These are phyloP conservation scores for Lymantria dispar DNA, from an alignment of 2,888 invertebrate species.

Conservation along the genomic window DNA sequence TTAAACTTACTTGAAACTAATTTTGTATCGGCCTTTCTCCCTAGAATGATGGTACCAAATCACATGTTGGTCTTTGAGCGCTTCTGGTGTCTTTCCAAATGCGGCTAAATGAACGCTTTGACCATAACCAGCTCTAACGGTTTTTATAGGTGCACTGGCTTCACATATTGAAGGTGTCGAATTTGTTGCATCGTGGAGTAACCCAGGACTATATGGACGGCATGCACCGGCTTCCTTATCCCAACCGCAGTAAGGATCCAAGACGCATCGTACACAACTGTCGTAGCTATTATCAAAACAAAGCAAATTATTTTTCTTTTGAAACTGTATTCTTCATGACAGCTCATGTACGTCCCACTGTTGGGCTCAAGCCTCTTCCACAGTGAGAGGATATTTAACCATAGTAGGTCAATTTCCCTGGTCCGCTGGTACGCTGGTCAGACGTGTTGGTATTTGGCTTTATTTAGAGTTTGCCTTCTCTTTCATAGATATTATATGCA, in stretches of 20 bases:
- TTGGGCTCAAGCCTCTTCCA: no score
- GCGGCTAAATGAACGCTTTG: constrained; percentile 84
- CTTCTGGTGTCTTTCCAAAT: constrained; percentile 76
- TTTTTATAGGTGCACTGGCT: constrained; percentile 79
- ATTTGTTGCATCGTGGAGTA: constrained; percentile 84
- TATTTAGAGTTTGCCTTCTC: no score
- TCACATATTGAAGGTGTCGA: constrained; percentile 83
- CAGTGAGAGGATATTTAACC: no score
- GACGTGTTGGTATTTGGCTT: no score
- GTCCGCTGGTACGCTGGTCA: no score
- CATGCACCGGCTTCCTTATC: constrained; percentile 83
- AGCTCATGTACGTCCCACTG: no score
- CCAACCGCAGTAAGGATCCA: constrained; percentile 88
- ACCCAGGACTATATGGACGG: constrained; percentile 79
- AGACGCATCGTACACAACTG: constrained; percentile 84
- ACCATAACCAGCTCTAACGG: constrained; percentile 83
- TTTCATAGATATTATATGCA: no score
- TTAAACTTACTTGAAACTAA: constrained; percentile 78
- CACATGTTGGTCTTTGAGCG: constrained; percentile 69
- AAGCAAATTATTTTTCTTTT: no score
- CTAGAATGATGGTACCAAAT: constrained; percentile 80
- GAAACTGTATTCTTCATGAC: no score
- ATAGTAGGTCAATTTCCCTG: no score
- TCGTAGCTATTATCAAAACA: constrained; percentile 66
- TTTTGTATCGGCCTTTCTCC: constrained; percentile 79